Evolutionary conservation across 2,888 invertebrate genomes (phyloP), one percentile per base, ranked within the genome.

Genomic region (Plagodis dolabraria): DNA sequence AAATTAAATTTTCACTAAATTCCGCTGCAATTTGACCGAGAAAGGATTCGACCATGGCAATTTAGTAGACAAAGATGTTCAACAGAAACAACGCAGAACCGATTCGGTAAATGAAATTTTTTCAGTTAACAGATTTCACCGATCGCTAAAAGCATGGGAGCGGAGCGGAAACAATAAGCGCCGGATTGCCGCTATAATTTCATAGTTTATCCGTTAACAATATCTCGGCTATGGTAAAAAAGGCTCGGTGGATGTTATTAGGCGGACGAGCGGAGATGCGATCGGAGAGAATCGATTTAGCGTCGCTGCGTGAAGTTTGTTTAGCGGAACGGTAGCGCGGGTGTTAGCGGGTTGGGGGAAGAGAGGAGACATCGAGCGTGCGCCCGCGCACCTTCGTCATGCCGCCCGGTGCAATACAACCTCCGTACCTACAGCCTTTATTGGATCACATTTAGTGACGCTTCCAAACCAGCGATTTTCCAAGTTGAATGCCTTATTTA

Each of bases 261-360:
- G 80, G 74, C 75, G 76, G 80, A 70, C 78, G 82, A 77, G 80
- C 77, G 77, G 83, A 85, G 90, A 88, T 86, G 84, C 83, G 87
- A 88, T 85, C 83, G 85, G 74, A 71, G 76, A 79, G 80, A 91
- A 92, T 92, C 87, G 89, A 92, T 92, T 92, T 84, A 70, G 80
- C 77, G 77, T 79, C 82, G 80, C 81, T 80, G 87, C 90, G 89
- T 91, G 89, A 90, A 87, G 90, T 92, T 92, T 91, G 92, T 89
- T 91, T 90, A 91, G 87, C 80, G 86, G 86, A 88, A 88, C 89
- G 84, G 81, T 82, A 83, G 86, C 82, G 68, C 69, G 69, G 68
- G 65, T 63, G 57, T 12, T 58, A 50, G 47, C 35, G 47, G 36
- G 62, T 35, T 36, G 45, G 1, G 67, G 68, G 68, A 68, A 65